phyloP scores from a whole-genome alignment of 2,113 vertebrate genomes.

The Morphnarchus princeps region DNA sequence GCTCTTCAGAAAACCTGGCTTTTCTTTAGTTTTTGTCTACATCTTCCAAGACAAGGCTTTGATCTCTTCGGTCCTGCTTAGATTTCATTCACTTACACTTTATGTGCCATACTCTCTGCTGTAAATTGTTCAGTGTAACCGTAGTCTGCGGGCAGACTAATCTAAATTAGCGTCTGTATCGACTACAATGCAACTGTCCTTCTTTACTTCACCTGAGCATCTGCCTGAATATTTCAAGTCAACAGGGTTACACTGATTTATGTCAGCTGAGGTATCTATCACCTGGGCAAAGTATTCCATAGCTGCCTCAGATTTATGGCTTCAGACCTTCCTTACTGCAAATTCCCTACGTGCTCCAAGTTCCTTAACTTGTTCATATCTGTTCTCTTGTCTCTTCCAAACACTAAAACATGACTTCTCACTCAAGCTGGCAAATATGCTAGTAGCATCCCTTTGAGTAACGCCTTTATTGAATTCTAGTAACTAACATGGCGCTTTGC shows the following conservation, averaged over 20 bases:
- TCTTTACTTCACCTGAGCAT: neutral
- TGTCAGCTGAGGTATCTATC: neutral
- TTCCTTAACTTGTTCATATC: neutral
- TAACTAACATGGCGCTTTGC: neutral
- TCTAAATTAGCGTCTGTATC: neutral
- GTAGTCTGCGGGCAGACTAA: neutral
- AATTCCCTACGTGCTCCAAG: accelerated
- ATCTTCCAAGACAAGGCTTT: neutral
- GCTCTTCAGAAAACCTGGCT: accelerated
- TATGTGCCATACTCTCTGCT: accelerated
- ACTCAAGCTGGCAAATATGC: neutral
- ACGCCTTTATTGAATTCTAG: neutral
- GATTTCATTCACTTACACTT: neutral
- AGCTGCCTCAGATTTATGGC: neutral
- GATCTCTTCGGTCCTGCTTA: neutral
- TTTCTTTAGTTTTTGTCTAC: neutral
- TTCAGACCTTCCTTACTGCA: neutral
- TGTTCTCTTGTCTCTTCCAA: neutral
- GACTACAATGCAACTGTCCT: neutral
- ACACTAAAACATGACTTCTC: neutral
- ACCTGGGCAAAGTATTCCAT: neutral
- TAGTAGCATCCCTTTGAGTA: neutral
- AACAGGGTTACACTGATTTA: neutral
- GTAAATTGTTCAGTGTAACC: neutral
- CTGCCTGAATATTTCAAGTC: neutral